Conservation (phyloP, 2,797 vertebrate species). For the Emydoidea blandingii region DNA sequence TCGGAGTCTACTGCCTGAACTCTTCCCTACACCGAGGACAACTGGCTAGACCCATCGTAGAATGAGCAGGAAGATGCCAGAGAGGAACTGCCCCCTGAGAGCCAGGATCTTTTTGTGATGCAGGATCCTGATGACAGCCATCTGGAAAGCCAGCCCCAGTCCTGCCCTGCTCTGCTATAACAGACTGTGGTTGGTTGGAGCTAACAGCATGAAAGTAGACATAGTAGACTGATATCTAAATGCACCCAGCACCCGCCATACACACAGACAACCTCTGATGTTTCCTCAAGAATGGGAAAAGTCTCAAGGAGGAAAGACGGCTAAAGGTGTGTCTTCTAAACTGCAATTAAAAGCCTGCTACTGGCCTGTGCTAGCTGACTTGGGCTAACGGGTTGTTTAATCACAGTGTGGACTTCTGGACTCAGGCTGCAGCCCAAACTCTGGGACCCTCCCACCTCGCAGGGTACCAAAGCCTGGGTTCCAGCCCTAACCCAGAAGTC, state of each 20-base stretch:
- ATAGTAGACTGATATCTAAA: neutral
- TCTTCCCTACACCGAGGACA: too few species aligned
- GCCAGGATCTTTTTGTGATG: too few species aligned
- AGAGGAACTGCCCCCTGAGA: too few species aligned
- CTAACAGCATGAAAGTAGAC: neutral
- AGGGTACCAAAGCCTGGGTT: neutral
- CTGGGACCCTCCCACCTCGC: neutral
- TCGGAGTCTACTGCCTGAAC: too few species aligned
- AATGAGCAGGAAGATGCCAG: too few species aligned
- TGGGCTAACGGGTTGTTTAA: too few species aligned
- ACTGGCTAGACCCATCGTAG: too few species aligned
- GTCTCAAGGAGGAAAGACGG: neutral
- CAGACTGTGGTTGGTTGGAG: neutral
- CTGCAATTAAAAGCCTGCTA: neutral
- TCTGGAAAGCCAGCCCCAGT: too few species aligned
- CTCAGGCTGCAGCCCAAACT: neutral
- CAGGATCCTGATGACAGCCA: too few species aligned
- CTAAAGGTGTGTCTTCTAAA: neutral
- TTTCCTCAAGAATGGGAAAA: neutral
- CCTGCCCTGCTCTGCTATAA: too few species aligned
- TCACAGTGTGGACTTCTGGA: too few species aligned
- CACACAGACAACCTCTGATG: neutral
- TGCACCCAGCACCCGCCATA: neutral
- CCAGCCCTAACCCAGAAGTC: neutral
- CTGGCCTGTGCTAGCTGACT: too few species aligned